Conservation (phyloP, 2,888 invertebrate species). For the Zelleria hepariella region DNA sequence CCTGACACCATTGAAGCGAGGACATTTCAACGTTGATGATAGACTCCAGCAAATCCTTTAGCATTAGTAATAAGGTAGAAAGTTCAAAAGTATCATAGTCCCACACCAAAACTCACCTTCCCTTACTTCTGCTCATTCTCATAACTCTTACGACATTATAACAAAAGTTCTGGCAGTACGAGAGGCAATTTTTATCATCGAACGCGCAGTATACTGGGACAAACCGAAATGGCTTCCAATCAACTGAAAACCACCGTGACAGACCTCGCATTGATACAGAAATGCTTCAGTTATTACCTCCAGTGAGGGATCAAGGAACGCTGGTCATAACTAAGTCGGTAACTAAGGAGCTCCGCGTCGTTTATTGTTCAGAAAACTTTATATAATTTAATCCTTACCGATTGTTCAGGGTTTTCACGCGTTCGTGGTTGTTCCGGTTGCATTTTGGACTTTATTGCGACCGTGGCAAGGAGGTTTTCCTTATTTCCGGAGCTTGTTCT, state of each 20-base stretch:
- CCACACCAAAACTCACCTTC: neutral
- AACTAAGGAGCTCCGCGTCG: neutral
- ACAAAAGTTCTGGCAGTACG: neutral
- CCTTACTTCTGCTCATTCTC: neutral
- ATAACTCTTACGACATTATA: neutral
- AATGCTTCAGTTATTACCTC: neutral
- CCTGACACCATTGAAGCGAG: too few relatives aligned
- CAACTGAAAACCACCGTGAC: neutral
- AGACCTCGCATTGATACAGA: neutral
- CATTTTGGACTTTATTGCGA: neutral
- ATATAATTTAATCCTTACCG: neutral
- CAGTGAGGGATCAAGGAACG: neutral
- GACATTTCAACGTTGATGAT: too few relatives aligned
- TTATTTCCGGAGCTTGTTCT: neutral
- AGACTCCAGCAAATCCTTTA: too few relatives aligned
- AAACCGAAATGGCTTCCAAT: neutral
- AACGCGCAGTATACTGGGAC: neutral
- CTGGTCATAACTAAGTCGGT: neutral
- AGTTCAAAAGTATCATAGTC: neutral
- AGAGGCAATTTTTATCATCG: neutral
- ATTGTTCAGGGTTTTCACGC: neutral
- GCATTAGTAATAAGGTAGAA: too few relatives aligned
- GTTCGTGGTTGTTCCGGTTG: neutral
- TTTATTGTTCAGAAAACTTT: neutral
- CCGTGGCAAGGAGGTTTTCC: neutral